Evolutionary conservation across 2,113 vertebrate species (phyloP).

Genomic region (Percopsis transmontana): DNA sequence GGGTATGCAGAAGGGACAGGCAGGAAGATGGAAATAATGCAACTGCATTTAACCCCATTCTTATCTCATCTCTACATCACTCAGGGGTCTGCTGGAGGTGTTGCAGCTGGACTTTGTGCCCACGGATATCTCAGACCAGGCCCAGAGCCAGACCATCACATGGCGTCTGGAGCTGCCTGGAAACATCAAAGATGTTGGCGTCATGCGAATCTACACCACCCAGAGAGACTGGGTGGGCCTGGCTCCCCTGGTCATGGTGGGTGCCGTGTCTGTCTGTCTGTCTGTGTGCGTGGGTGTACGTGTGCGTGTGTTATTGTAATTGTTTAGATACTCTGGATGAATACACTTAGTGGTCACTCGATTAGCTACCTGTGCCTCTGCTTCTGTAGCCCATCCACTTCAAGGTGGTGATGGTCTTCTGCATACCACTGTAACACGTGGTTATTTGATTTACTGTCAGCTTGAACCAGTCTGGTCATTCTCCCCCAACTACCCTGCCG

Average conservation of each 20-base stretch:
- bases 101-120: constrained; percentile 89
- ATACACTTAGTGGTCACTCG: too few species aligned
- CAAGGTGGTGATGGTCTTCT: too few species aligned
- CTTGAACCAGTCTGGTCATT: too few species aligned
- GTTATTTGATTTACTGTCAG: too few species aligned
- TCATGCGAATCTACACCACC: constrained; percentile 85
- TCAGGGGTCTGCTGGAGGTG: constrained; percentile 82
- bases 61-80: constrained; percentile 4
- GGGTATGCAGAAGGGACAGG: too few species aligned
- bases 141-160: constrained; percentile 84
- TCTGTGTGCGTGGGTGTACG: neutral
- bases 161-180: constrained; percentile 92
- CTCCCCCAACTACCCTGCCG: too few species aligned
- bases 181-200: constrained; percentile 78
- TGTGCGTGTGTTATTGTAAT: constrained; percentile 17
- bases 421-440: too few species aligned
- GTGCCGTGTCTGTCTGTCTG: constrained; percentile 30
- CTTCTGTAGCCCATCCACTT: too few species aligned
- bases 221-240: constrained; percentile 86
- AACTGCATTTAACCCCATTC: neutral
- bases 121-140: constrained; percentile 75
- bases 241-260: constrained; percentile 90
- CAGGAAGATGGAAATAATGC: too few species aligned
- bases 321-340: too few species aligned
- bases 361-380: too few species aligned